These are phyloP conservation scores for Orthonevra nobilis DNA, from an alignment of 2,888 invertebrate species.

Conservation along the genomic window DNA sequence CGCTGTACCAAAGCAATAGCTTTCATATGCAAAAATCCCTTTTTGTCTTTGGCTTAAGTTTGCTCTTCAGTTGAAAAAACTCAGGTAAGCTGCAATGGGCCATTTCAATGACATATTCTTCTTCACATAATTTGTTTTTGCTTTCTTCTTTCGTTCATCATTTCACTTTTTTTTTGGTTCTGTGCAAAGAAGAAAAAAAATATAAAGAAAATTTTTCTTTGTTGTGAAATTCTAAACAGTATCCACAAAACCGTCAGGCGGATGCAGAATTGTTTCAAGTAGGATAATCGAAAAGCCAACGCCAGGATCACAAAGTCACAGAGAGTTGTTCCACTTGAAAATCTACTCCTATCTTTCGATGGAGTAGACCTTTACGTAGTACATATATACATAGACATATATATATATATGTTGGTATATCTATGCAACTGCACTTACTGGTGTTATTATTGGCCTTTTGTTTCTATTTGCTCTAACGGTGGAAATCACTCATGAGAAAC, in stretches of 20 bases:
- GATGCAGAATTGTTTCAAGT: conserved; percentile 56
- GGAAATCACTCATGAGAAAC: conserved; percentile 39
- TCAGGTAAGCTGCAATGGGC: conserved; percentile 50
- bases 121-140: no score
- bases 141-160: conserved; percentile 35
- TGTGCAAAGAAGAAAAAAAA: conserved; percentile 18
- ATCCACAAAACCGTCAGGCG: conserved; percentile 53
- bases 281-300: conserved; percentile 67
- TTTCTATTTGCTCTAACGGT: conserved; percentile 48
- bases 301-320: conserved; percentile 59
- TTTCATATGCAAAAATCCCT: conserved; percentile 32
- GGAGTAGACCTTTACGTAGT: no score
- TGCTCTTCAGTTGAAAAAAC: conserved; percentile 42
- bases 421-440: conserved; percentile 31
- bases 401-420: background rate
- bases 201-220: background rate
- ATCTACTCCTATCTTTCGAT: conserved; percentile 31
- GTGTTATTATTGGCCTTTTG: conserved; percentile 60
- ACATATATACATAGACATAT: background rate
- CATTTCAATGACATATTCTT: conserved; percentile 47
- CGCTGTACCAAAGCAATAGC: background rate
- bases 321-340: conserved; percentile 61
- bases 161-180: conserved; percentile 40
- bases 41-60: conserved; percentile 23
- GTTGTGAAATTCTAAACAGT: conserved; percentile 34